Conservation (phyloP, 2,113 vertebrate genomes). For the Daphoenositta chrysoptera region DNA sequence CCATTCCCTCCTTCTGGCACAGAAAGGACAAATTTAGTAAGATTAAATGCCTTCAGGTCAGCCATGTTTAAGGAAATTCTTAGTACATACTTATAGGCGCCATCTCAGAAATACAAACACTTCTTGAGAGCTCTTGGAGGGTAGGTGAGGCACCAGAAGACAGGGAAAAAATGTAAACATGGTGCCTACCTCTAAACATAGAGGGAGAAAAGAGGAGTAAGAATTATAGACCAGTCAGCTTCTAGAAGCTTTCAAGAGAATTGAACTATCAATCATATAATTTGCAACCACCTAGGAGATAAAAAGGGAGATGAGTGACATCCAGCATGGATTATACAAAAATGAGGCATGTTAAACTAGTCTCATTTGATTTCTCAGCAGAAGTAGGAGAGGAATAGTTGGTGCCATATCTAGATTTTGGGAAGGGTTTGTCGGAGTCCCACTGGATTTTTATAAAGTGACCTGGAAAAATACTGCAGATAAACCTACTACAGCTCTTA, state of each 20-base stretch:
- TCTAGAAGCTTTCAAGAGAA: constrained; percentile 14
- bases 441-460: not conserved
- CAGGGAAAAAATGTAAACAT: not conserved
- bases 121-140: constrained; percentile 23
- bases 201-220: not conserved
- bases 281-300: constrained; percentile 18
- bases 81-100: not conserved
- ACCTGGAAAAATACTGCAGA: not conserved
- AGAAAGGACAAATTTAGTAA: not conserved
- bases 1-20: not conserved
- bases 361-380: not conserved
- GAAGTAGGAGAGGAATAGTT: not conserved
- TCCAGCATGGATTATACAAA: not conserved
- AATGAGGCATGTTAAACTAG: not conserved
- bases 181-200: not conserved
- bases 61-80: not conserved
- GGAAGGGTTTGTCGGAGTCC: not conserved
- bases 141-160: constrained; percentile 29
- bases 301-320: constrained; percentile 35
- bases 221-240: constrained; percentile 31
- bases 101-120: not conserved
- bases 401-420: not conserved
- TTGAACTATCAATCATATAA: constrained; percentile 10
- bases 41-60: not conserved
- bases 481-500: not conserved